Percentiles rank a stretch among this genome's conserved stretches.
phyloP scores from a whole-genome alignment of 1,140 invertebrate genomes.

The Drosophila simulans region DNA sequence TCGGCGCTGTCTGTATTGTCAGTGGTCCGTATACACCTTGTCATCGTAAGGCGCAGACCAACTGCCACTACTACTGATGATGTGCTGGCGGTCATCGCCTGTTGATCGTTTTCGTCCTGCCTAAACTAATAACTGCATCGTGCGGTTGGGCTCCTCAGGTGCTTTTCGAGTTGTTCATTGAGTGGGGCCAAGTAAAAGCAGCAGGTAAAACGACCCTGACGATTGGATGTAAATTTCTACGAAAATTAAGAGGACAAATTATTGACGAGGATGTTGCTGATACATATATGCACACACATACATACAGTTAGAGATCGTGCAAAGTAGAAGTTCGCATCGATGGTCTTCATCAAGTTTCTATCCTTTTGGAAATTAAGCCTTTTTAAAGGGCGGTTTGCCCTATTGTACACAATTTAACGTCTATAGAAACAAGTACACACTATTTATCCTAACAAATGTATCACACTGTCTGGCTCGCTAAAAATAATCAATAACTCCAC shows the following conservation, averaged over 20 bases:
- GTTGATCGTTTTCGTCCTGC: conserved; percentile 37
- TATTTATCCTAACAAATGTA: background rate
- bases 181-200: conserved; percentile 12
- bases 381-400: background rate
- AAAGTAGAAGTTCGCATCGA: too few relatives aligned
- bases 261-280: conserved; percentile 17
- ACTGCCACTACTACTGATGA: conserved; percentile 52
- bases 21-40: conserved; percentile 39
- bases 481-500: conserved; percentile 7
- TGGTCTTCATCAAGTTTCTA: too few relatives aligned
- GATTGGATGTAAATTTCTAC: conserved; percentile 23
- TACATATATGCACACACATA: conserved; percentile 16
- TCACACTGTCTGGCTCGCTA: conserved; percentile 20
- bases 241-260: conserved; percentile 30
- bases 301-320: too few relatives aligned
- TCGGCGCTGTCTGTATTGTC: conserved; percentile 4
- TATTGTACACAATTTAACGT: background rate
- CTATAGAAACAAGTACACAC: background rate
- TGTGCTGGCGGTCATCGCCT: conserved; percentile 46
- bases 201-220: conserved; percentile 35
- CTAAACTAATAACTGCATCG: conserved; percentile 72
- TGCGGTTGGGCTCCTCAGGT: conserved; percentile 71
- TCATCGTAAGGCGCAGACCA: conserved; percentile 66
- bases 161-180: conserved; percentile 50
- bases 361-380: too few relatives aligned